Evolutionary conservation across 2,888 invertebrate species (phyloP), one percentile per base, ranked within the genome.

Genomic region (Trichacis sp.): DNA sequence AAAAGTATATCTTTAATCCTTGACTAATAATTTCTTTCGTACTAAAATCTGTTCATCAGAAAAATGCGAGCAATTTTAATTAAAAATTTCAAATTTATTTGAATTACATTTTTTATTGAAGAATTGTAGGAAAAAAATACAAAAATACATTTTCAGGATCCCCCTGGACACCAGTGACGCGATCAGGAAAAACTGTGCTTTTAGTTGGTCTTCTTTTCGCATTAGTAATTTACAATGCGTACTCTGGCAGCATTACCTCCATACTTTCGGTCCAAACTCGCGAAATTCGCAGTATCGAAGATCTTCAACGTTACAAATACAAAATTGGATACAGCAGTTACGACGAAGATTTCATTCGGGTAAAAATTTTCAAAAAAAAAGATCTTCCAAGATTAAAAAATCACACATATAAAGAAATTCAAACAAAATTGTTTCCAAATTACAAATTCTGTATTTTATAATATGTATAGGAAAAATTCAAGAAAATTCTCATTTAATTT

Each of bases 231-330:
- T 90, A 89, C 77, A 90, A 89, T 73, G 87, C 90, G 0, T 90
- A 90, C 71, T 89, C 90, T 0, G 90, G 90, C 0, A 90, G 89
- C 72, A 90, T 90, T 49, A 90, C 90, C 0, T 90, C 90, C 0
- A 88, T 90, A 42, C 78, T 90, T 51, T 90, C 90, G 0, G 89
- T 90, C 0, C 86, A 89, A 49, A 87, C 87, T 0, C 75, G 77
- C 2, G 81, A 83, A 14, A 88, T 90, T 14, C 87, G 87, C 54
- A 88, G 88, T 1, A 86, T 90, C 1, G 84, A 87, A 0, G 90
- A 90, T 48, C 87, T 90, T 1, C 79, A 89, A 1, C 86, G 87
- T 2, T 87, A 88, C 14, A 86, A 88, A 71, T 88, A 89, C 70
- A 87, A 87, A 73, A 87, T 90, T 45, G 90, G 89, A 0, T 90